A percentile compares a stretch with the other conserved stretches of the same genome.
phyloP scores from a whole-genome alignment of 2,113 vertebrate genomes.

The Syrrhaptes paradoxus region DNA sequence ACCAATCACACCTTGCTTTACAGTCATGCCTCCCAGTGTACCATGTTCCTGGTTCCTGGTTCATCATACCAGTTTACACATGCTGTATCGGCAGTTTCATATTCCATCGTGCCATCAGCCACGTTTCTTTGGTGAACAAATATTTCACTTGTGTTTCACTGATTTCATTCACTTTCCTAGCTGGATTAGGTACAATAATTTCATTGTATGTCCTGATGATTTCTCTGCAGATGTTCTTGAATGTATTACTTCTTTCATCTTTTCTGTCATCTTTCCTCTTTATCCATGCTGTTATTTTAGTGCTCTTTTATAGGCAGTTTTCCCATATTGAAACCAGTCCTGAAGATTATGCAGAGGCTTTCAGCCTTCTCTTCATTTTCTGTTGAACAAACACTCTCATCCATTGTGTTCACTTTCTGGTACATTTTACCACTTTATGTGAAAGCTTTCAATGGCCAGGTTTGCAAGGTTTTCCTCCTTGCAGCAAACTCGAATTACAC shows the following conservation, averaged over 20 bases:
- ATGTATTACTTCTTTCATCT: neutral
- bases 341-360: neutral
- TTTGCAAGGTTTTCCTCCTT: neutral
- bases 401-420: neutral
- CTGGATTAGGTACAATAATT: neutral
- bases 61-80: neutral
- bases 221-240: neutral
- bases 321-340: neutral
- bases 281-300: neutral
- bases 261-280: neutral
- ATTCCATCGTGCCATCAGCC: neutral
- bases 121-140: neutral
- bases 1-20: neutral
- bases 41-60: neutral
- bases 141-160: neutral
- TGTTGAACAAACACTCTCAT: neutral
- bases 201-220: neutral
- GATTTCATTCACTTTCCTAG: neutral
- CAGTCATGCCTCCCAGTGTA: neutral
- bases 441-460: neutral
- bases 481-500: neutral
- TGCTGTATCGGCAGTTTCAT: neutral
- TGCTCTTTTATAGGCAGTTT: neutral
- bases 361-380: neutral
- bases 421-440: neutral